Conservation (phyloP, 1,140 invertebrate genomes). For the Euwallacea fornicatus region DNA sequence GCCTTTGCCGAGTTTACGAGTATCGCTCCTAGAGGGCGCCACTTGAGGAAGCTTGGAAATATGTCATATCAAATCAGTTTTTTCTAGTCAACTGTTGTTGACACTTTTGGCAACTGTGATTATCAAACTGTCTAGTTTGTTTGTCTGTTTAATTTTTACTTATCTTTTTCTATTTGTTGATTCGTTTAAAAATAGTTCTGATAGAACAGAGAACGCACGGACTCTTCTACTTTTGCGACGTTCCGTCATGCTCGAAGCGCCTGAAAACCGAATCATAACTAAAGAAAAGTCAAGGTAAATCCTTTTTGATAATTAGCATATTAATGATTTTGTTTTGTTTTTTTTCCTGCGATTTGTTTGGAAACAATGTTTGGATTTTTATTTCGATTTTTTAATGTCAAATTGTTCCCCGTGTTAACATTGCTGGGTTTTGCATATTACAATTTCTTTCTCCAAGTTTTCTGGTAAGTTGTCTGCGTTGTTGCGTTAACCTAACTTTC, state of each 20-base stretch:
- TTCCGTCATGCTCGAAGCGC: background rate
- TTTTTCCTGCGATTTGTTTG: background rate
- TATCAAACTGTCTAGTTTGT: too few species aligned
- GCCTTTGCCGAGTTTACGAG: too few species aligned
- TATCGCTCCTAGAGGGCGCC: too few species aligned
- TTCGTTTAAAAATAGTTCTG: too few species aligned
- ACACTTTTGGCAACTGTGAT: too few species aligned
- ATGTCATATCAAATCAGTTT: too few species aligned
- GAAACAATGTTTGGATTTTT: constrained; percentile 28
- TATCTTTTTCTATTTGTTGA: too few species aligned
- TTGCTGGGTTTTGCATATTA: constrained; percentile 24
- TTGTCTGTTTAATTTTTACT: too few species aligned
- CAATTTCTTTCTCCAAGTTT: constrained; percentile 16
- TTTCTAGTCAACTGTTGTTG: too few species aligned
- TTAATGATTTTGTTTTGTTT: background rate
- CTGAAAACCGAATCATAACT: background rate
- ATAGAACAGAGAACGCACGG: too few species aligned
- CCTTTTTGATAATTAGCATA: background rate
- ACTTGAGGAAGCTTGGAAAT: too few species aligned
- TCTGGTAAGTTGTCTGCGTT: constrained; percentile 21
- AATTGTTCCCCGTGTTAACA: constrained; percentile 17
- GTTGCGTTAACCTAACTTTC: background rate
- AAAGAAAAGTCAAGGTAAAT: background rate
- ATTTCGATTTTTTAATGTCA: constrained; percentile 25
- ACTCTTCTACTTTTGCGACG: too few species aligned